A percentile compares a stretch with the other conserved stretches of the same genome.
Conservation (phyloP, 2,888 invertebrate species). For the Ornithoptera alexandrae region DNA sequence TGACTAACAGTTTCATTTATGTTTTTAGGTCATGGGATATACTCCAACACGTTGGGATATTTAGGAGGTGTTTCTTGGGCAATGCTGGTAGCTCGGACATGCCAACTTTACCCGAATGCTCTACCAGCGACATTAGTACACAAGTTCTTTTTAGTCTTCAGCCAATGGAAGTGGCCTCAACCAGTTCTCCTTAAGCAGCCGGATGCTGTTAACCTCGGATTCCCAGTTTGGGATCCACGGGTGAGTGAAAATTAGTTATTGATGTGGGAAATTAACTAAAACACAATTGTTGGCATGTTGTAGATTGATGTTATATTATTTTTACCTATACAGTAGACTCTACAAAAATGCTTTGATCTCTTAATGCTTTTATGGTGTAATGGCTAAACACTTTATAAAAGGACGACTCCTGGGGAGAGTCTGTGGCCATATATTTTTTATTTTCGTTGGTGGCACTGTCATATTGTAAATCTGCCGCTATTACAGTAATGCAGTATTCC, state of each 20-base stretch:
- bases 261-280: too few species aligned
- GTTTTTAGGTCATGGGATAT: slow-evolving; percentile 92
- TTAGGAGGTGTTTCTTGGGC: slow-evolving; percentile 99
- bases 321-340: too few species aligned
- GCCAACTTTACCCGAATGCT: slow-evolving; percentile 99
- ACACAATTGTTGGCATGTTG: too few species aligned
- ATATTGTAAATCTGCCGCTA: too few species aligned
- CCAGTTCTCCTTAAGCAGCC: slow-evolving; percentile 97
- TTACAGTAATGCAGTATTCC: too few species aligned
- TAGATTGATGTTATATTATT: too few species aligned
- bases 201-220: slow-evolving; percentile 91
- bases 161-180: slow-evolving; percentile 99
- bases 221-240: slow-evolving; percentile 98
- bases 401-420: too few species aligned
- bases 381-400: too few species aligned
- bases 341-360: too few species aligned
- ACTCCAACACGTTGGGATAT: slow-evolving; percentile 98
- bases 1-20: background rate
- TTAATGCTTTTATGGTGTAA: too few species aligned
- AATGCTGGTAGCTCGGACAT: slow-evolving; percentile 98
- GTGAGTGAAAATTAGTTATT: slow-evolving; percentile 69
- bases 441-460: too few species aligned
- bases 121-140: slow-evolving; percentile 96
- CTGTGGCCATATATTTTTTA: too few species aligned
- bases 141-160: slow-evolving; percentile 99